Conservation (phyloP, 1,140 invertebrate species). For the Drosophila nigromelanica region DNA sequence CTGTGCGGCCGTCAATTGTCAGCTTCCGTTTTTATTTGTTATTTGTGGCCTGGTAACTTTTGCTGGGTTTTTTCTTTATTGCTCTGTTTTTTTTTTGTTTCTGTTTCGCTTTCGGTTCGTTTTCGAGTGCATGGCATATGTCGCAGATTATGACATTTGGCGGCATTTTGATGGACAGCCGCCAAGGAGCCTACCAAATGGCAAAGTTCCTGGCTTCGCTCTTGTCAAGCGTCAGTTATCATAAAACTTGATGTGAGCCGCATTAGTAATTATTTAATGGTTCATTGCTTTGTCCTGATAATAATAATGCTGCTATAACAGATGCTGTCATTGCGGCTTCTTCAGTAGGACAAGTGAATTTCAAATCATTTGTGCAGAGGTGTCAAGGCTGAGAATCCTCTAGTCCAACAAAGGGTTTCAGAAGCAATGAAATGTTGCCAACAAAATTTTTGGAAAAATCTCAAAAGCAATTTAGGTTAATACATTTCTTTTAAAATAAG, state of each 20-base stretch:
- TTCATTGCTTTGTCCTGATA: constrained; percentile 35
- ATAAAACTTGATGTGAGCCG: constrained; percentile 44
- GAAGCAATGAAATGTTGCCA: not conserved
- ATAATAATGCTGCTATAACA: not conserved
- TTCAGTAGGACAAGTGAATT: not conserved
- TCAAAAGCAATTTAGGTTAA: no score
- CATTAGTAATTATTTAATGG: constrained; percentile 66
- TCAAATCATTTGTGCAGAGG: constrained; percentile 6
- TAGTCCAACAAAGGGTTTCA: not conserved
- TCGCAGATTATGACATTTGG: constrained; percentile 70
- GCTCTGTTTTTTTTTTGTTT: constrained; percentile 8
- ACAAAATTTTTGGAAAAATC: no score
- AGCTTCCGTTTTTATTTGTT: constrained; percentile 69
- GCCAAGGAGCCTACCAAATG: constrained; percentile 14
- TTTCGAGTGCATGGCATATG: constrained; percentile 48
- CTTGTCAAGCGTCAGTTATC: constrained; percentile 39
- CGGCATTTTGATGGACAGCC: constrained; percentile 44
- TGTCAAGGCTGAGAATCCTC: not conserved
- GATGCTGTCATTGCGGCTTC: not conserved
- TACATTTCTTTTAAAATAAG: no score
- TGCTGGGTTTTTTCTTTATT: constrained; percentile 23
- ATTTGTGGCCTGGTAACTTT: constrained; percentile 34
- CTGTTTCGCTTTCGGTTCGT: not conserved
- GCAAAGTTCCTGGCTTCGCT: constrained; percentile 4
- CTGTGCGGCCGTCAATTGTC: constrained; percentile 63